Evolutionary conservation across 2,888 invertebrate species (phyloP).

Genomic region (Frankliniella intonsa): DNA sequence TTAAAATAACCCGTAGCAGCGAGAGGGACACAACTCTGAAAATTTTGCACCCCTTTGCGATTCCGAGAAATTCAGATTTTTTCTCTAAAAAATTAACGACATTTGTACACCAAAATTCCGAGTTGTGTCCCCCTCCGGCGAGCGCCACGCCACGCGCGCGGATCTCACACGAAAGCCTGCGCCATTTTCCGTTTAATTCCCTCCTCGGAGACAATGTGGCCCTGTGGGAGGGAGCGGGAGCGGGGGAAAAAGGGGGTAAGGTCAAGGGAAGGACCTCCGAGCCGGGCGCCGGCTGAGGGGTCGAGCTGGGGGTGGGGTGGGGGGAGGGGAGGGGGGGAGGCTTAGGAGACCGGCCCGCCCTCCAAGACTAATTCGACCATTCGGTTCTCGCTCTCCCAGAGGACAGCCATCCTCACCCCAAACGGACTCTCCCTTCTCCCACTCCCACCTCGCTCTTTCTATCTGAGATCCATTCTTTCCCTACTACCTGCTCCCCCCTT

Average conservation of each 20-base stretch:
- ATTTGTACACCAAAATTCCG: too few relatives aligned
- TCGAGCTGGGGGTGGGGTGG: background rate
- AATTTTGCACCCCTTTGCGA: too few relatives aligned
- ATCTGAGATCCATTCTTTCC: background rate
- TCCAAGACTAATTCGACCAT: conserved; percentile 2
- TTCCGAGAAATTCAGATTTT: too few relatives aligned
- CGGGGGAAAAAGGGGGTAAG: background rate
- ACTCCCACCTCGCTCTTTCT: background rate
- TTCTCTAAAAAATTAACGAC: too few relatives aligned
- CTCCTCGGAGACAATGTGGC: too few relatives aligned
- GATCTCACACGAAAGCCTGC: too few relatives aligned
- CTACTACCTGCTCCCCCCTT: background rate
- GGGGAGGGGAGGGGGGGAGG: background rate
- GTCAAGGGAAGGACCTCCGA: background rate
- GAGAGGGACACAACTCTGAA: too few relatives aligned
- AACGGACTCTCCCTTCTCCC: background rate
- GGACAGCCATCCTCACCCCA: conserved; percentile 17
- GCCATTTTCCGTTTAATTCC: too few relatives aligned
- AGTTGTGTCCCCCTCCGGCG: too few relatives aligned
- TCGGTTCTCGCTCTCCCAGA: background rate
- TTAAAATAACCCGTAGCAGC: too few relatives aligned
- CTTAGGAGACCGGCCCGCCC: background rate
- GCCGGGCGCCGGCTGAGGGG: background rate
- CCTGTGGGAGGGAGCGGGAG: background rate
- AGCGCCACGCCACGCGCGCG: too few relatives aligned